Evolutionary conservation across 1,140 invertebrate species (phyloP), one percentile per base, ranked within the genome.

Genomic region (Heliconius hermathena): DNA sequence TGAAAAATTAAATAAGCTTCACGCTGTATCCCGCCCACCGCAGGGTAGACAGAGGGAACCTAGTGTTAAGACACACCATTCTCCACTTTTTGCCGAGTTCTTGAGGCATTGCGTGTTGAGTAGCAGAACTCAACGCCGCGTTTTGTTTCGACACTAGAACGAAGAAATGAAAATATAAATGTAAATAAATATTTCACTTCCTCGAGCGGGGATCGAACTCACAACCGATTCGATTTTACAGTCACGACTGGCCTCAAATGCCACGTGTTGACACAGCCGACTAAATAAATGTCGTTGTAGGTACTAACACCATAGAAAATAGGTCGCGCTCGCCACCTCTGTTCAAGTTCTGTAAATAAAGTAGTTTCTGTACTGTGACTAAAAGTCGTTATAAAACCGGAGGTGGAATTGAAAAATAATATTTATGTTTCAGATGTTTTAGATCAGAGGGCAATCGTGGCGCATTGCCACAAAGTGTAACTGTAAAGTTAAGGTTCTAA

Each of bases 331-430:
- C 41, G 13, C 41, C 41, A 71, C 54, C 77, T 57, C 54, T 38
- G 26, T 57, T 78, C 33, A 78, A 46, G 13, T 46, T 46, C 41
- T 74, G 77, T 70, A 78, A 78, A 46, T 46, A 46, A 46, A 46
- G 41, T 46, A 46, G 41, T 36, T 73, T 73, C 77, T 72, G 41
- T 29, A 26, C 71, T 54, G 46, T 16, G 16, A 46, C 41, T 22
- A 70, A 49, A 36, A 57, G 8, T 22, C 38, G 71, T 26, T 60
- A 60, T 60, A 66, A 41, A 38, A 38, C 0, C 52, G 22, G 3
- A 60, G 57, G n/a, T 26, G 57, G 54, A 29, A 66, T 66, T 66
- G 22, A 9, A 66, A 66, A 66, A 29, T 16, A 0, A 66, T 66
- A 29, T 66, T 13, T 66, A 16, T 26, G 60, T 5, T 66, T 13